Evolutionary conservation across 1,140 invertebrate genomes (phyloP), one percentile per base, ranked within the genome.

Genomic region (Apocrypta bakeri): DNA sequence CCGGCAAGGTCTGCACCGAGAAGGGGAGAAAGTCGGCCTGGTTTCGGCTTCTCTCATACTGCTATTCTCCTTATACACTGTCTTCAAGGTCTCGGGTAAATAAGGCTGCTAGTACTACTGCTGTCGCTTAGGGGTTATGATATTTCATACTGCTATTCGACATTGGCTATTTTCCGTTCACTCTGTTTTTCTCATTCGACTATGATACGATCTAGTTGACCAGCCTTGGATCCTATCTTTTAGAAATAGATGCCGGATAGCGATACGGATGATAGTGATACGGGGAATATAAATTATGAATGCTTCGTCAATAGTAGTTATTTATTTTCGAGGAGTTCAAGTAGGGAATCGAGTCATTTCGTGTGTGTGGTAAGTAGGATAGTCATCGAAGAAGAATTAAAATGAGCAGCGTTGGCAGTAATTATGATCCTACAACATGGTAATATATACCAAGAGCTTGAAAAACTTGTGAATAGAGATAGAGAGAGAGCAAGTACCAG

Each of bases 81-180:
- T 27, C 68, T 71, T 71, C 68, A 71, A 71, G 68, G 68, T 71
- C 68, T 33, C 29, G 64, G 64, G 64, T 66, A 66, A 66, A 66
- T 66, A 29, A 66, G 64, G n/a, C 64, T 66, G 63, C 63, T 64
- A 24, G 24, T 66, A 24, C 56, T 14, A 12, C 25, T 66, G 25
- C 25, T 4, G n/a, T 25, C 17, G 9, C 64, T 25, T 29, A 24
- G 64, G 27, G 9, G 24, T 29, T 27, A 66, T 29, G 64, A 66
- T 66, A 66, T 66, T 66, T 66, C 64, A 66, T 66, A 29, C 17
- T 25, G 8, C 25, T 1, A 7, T 11, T 1, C 40, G 40, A 37
- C 9, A 9, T 14, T 11, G 1, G 25, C 64, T 66, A 66, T 66
- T 66, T 66, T 66, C 64, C 24, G 24, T 2, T 11, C 61, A 1